These are phyloP conservation scores for Camponotus vicinus DNA, from an alignment of 1,140 invertebrate species.

Conservation along the genomic window DNA sequence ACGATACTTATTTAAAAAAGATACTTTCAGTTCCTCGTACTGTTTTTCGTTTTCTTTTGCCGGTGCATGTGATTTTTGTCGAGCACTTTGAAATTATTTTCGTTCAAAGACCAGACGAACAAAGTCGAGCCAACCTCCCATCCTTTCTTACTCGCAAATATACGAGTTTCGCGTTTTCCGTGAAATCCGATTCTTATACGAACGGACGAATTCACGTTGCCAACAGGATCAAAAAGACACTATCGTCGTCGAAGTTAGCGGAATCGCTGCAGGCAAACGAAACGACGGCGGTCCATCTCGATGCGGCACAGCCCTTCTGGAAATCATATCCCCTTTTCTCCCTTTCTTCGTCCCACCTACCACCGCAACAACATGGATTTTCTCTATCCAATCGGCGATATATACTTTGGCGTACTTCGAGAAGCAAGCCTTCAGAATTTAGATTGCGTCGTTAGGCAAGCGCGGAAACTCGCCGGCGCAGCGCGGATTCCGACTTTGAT, in stretches of 20 bases:
- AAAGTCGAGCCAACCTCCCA: not conserved
- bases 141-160: not conserved
- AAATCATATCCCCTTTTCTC: constrained; percentile 14
- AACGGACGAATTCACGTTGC: constrained; percentile 17
- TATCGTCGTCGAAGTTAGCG: constrained; percentile 54
- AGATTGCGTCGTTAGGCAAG: constrained; percentile 77
- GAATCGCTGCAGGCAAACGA: constrained; percentile 50
- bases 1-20: not conserved
- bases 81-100: constrained; percentile 28
- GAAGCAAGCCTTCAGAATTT: constrained; percentile 72
- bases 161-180: constrained; percentile 58
- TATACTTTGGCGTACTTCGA: constrained; percentile 50
- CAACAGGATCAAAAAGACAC: constrained; percentile 18
- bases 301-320: not conserved
- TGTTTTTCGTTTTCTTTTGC: constrained; percentile 3
- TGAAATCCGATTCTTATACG: constrained; percentile 69
- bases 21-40: constrained; percentile 8
- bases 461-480: constrained; percentile 54
- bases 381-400: constrained; percentile 48
- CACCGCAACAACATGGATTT: constrained; percentile 50
- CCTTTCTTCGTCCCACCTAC: no score
- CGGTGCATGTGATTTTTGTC: constrained; percentile 35
- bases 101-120: not conserved
- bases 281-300: constrained; percentile 29
- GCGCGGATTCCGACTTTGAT: constrained; percentile 73